Evolutionary conservation across 92 coral and sea anemone genomes (phyloP), one percentile per base, ranked within the genome.

Genomic region (Phenganax marumi): DNA sequence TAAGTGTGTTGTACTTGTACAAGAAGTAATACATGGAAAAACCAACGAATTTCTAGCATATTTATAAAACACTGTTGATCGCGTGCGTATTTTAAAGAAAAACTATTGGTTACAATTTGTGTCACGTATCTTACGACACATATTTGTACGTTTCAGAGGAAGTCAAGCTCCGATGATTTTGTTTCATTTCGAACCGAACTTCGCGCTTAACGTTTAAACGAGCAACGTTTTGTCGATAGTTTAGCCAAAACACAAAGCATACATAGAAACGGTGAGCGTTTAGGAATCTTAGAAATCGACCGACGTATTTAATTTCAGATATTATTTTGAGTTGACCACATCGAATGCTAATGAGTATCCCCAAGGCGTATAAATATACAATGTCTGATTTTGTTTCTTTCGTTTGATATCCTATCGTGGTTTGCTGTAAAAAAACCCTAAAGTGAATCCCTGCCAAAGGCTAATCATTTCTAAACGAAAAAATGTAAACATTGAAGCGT

Each of bases 341-440:
- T 62, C 24, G 72, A 23, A 66, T 66, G 25, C 33, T 66, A 66
- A 66, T 66, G 17, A 33, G 39, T 25, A 66, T n/a, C 72, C 72
- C 72, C 72, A 66, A 66, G 72, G 72, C 72, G 72, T 66, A 25
- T 66, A 25, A 9, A 33, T n/a, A 9, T 63, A 8, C 33, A 18
- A 66, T 25, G 50, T 66, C 50, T 33, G 50, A 24, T 16, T 10
- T n/a, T 25, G 14, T 25, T 66, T 66, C 72, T 49, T 66, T 66
- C 33, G 49, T 16, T 66, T 12, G 13, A 33, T 66, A 33, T 11
- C 26, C 23, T 25, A 66, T 66, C 72, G 50, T 18, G 14, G 11
- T 64, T 23, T 64, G 72, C 43, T 66, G 23, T 66, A 49, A 33
- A 49, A 66, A 66, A 66, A 48, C 11, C 49, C 43, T 33, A 33